Conservation (phyloP, 1,140 invertebrate species). For the Chlorops oryzae region DNA sequence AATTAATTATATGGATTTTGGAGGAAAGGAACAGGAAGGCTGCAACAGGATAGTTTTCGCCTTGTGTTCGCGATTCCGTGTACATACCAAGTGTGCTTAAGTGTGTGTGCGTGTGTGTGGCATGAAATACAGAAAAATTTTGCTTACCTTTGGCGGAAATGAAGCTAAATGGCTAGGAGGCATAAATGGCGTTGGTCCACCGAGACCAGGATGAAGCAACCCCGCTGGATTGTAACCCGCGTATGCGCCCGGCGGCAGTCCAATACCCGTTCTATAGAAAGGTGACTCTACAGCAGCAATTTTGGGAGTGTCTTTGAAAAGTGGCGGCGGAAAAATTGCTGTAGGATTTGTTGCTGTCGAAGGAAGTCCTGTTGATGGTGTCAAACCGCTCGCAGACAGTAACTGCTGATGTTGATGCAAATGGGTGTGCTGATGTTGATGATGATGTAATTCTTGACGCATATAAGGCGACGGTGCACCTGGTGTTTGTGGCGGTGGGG, state of each 20-base stretch:
- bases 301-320: conserved; percentile 85
- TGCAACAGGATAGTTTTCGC: too few relatives aligned
- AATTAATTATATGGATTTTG: not conserved
- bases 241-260: conserved; percentile 64
- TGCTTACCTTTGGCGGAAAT: conserved; percentile 83
- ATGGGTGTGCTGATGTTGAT: conserved; percentile 86
- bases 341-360: conserved; percentile 43
- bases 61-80: too few relatives aligned
- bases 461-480: conserved; percentile 55
- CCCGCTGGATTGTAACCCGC: conserved; percentile 68
- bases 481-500: conserved; percentile 26
- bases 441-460: conserved; percentile 82
- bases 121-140: conserved; percentile 1
- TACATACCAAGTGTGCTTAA: not conserved
- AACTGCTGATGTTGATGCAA: conserved; percentile 75
- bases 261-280: conserved; percentile 67
- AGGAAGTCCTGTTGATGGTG: conserved; percentile 50
- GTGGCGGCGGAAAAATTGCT: conserved; percentile 50
- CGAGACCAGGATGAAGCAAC: conserved; percentile 68
- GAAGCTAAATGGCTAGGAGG: conserved; percentile 71
- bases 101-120: not conserved
- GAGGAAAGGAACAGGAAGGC: not conserved
- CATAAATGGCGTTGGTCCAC: conserved; percentile 68
- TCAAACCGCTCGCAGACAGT: conserved; percentile 60
- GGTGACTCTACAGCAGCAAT: conserved; percentile 69